Evolutionary conservation across 2,113 vertebrate species (phyloP).

Genomic region (Ameiurus melas): DNA sequence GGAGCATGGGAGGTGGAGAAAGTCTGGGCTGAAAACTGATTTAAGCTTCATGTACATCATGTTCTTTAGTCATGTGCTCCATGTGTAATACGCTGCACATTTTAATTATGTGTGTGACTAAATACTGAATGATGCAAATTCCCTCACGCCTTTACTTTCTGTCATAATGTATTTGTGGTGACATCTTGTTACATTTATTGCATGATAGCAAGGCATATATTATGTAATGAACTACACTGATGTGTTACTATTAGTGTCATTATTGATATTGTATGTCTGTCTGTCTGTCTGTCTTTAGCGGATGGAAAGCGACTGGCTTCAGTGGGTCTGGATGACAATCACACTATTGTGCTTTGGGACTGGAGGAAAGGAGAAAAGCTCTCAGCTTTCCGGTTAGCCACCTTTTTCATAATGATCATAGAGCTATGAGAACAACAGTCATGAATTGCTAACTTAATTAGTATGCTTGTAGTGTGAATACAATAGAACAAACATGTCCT

Average conservation of each 20-base stretch:
- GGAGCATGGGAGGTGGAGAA: neutral
- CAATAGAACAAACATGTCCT: neutral
- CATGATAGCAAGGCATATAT: neutral
- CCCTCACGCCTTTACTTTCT: constrained; percentile 11
- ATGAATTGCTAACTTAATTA: neutral
- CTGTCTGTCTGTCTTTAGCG: constrained; percentile 70
- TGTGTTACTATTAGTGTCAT: neutral
- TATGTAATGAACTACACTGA: neutral
- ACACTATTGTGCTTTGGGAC: constrained; percentile 94
- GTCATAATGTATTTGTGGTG: constrained; percentile 33
- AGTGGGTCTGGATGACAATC: constrained; percentile 93
- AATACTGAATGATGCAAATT: constrained; percentile 19
- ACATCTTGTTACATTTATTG: constrained; percentile 12
- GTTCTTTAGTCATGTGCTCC: neutral
- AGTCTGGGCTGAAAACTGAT: neutral
- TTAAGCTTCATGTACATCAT: neutral
- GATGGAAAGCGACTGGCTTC: constrained; percentile 94
- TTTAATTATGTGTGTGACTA: neutral
- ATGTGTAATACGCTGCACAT: neutral
- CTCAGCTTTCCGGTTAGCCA: constrained; percentile 84
- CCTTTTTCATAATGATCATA: neutral
- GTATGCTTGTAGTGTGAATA: neutral
- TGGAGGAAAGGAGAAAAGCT: constrained; percentile 98
- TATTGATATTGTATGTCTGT: constrained; percentile 25
- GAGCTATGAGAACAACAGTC: neutral